These are phyloP conservation scores for Amphiprion clarkii DNA, from an alignment of 2,797 vertebrate species.

Conservation along the genomic window DNA sequence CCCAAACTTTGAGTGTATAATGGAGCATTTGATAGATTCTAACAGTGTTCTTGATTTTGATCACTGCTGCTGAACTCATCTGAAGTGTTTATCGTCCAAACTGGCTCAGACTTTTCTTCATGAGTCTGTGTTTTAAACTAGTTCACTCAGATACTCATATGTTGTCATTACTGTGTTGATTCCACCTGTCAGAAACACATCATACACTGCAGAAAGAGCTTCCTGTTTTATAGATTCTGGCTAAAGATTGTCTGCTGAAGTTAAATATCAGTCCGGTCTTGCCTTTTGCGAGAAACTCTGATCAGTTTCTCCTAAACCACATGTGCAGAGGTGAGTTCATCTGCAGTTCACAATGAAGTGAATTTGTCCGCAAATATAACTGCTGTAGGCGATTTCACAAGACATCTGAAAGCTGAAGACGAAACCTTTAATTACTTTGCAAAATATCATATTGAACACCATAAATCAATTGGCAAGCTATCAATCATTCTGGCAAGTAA, in stretches of 20 bases:
- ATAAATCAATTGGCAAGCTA: slow-evolving; percentile 76
- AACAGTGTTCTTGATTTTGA: background rate
- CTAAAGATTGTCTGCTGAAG: slow-evolving; percentile 67
- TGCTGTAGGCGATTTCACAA: slow-evolving; percentile 62
- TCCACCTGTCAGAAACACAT: slow-evolving; percentile 21
- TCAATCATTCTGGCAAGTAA: slow-evolving; percentile 69
- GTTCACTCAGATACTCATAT: slow-evolving; percentile 1
- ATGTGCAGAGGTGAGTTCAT: slow-evolving; percentile 62
- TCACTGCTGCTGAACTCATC: too few relatives aligned
- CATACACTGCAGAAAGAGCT: slow-evolving; percentile 4
- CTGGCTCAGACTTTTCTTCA: background rate
- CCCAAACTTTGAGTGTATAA: background rate
- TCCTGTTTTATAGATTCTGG: slow-evolving; percentile 51
- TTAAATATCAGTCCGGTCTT: slow-evolving; percentile 76
- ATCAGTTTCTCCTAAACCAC: slow-evolving; percentile 51
- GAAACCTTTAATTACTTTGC: slow-evolving; percentile 71
- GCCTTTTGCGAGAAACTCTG: slow-evolving; percentile 42
- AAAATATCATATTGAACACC: slow-evolving; percentile 68
- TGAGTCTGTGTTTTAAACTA: background rate
- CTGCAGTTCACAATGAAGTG: slow-evolving; percentile 53
- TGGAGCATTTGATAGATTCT: background rate
- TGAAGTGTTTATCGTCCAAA: background rate
- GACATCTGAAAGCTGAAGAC: slow-evolving; percentile 48
- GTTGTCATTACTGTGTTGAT: slow-evolving; percentile 17
- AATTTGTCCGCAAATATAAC: slow-evolving; percentile 53